Percentiles rank a stretch among this genome's conserved stretches.
phyloP scores from a whole-genome alignment of 2,888 invertebrate species.

The Myathropa florea region DNA sequence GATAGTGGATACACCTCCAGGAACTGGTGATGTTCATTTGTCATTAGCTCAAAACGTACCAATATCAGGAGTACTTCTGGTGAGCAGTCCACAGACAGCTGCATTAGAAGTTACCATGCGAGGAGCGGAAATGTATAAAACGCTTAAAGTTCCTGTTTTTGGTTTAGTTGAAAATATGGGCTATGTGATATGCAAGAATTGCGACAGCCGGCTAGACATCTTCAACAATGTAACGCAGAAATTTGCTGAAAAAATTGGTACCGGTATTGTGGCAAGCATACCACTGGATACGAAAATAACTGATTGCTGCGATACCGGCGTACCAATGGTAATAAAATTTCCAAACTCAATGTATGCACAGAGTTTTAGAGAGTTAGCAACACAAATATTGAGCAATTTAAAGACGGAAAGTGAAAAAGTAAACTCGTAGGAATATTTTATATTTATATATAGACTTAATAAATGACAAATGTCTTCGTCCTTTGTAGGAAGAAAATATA shows the following conservation, averaged over 20 bases:
- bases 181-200: conserved; percentile 88
- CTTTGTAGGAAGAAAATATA: not conserved
- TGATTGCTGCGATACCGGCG: conserved; percentile 78
- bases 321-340: conserved; percentile 77
- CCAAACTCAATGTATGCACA: conserved; percentile 76
- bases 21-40: conserved; percentile 97
- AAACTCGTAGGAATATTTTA: not conserved
- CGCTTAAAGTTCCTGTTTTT: conserved; percentile 89
- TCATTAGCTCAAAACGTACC: conserved; percentile 94
- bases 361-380: conserved; percentile 73
- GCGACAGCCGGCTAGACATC: conserved; percentile 86
- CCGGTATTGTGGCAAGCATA: conserved; percentile 84
- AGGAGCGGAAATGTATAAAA: conserved; percentile 93
- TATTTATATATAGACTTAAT: not conserved
- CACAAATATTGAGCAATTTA: conserved; percentile 66
- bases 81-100: conserved; percentile 95
- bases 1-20: conserved; percentile 97
- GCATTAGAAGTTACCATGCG: conserved; percentile 92
- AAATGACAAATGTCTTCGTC: not conserved
- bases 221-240: conserved; percentile 86
- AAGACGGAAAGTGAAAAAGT: conserved; percentile 7
- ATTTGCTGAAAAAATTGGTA: conserved; percentile 85
- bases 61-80: conserved; percentile 92
- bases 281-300: conserved; percentile 78
- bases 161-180: conserved; percentile 97